Base-by-base conservation (phyloP, 2,888 invertebrate species). In the Chelonus formosanus region DNA sequence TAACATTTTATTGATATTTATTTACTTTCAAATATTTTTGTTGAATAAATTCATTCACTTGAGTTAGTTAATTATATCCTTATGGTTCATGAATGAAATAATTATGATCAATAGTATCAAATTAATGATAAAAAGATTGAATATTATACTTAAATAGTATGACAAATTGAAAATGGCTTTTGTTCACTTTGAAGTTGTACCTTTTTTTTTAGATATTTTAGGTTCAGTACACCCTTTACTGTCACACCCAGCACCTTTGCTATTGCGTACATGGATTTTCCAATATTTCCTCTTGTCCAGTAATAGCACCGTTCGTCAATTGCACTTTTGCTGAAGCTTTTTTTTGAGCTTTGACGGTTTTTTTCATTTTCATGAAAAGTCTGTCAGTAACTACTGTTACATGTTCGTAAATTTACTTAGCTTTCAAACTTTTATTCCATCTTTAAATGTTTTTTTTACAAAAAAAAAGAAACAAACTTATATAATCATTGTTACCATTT, bases 271-370 rank as follows among this genome's bases (percentile, higher is more conserved):
- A 36, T 35, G 53, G 43, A 58, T 63, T 67, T 64, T 60, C 56
- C 60, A 35, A 48, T 59, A 75, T 72, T 76, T 74, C 77, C 71
- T 75, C 73, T 76, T 73, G 71, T 73, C 70, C 68, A 71, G 70
- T 75, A 73, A 76, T 76, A 75, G 75, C 72, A 70, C 74, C 74
- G 69, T 76, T 74, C 73, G 77, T 78, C 76, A 78, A 78, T 78
- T 77, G 77, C 74, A 69, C 74, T 76, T 78, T 81, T 75, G 74
- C 75, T 76, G 76, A 76, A 78, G 75, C 74, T 72, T 63, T 59
- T 65, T 67, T 69, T 65, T 70, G 63, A 67, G 36, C 60, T 53
- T 34, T 61, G 52, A 61, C 60, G 43, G 40, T 40, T 44, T 52
- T 34, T 50, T 60, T 34, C 52, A 20, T 52, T 32, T 32, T 32